These are phyloP conservation scores for Metridium senile DNA, from an alignment of 92 coral and sea anemone genomes.

Conservation along the genomic window DNA sequence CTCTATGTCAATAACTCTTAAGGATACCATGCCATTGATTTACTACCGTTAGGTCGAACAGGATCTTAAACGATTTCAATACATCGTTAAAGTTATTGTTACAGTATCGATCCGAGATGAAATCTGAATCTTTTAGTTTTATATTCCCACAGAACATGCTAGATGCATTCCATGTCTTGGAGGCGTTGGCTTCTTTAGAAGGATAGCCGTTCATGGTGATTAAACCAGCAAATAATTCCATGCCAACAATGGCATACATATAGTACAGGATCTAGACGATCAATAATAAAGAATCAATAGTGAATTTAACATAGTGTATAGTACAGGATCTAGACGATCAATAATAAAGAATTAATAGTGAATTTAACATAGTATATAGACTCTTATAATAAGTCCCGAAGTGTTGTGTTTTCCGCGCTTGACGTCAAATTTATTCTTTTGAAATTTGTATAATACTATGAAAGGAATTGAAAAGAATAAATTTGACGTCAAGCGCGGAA, in stretches of 20 bases:
- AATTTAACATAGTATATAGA: too few relatives aligned
- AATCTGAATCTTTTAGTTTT: conserved; percentile 86
- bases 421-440: too few relatives aligned
- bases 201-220: conserved; percentile 70
- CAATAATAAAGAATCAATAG: background rate
- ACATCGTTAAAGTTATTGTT: conserved; percentile 85
- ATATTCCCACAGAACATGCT: conserved; percentile 80
- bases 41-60: conserved; percentile 92
- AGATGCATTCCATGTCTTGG: conserved; percentile 32
- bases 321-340: background rate
- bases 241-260: conserved; percentile 84
- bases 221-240: conserved; percentile 82
- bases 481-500: too few relatives aligned
- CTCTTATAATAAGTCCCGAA: too few relatives aligned
- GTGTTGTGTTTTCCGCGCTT: too few relatives aligned
- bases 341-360: too few relatives aligned
- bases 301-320: background rate
- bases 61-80: conserved; percentile 75
- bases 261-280: conserved; percentile 73
- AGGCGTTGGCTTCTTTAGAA: conserved; percentile 34
- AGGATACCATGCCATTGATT: conserved; percentile 99
- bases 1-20: conserved; percentile 11
- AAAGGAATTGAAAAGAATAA: too few relatives aligned
- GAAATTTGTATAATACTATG: too few relatives aligned
- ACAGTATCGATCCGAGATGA: conserved; percentile 81